These are phyloP conservation scores for Sebastes steindachneri DNA, from an alignment of 2,797 vertebrate genomes.

Conservation along the genomic window DNA sequence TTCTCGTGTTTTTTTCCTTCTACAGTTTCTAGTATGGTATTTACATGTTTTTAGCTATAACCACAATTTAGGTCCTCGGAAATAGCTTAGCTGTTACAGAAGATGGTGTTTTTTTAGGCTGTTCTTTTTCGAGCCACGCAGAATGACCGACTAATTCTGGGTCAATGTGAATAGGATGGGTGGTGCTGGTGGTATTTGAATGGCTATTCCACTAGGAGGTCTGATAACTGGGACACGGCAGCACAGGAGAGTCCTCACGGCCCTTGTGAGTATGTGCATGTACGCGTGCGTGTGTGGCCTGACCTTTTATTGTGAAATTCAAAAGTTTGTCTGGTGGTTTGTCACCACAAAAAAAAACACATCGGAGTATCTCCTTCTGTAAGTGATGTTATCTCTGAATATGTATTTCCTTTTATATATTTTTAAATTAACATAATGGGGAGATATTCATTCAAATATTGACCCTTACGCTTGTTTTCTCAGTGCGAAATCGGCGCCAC, in stretches of 20 bases:
- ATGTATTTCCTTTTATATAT: background rate
- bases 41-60: background rate
- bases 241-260: conserved; percentile 40
- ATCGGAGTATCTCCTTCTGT: background rate
- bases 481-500: conserved; percentile 9
- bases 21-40: background rate
- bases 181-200: conserved; percentile 49
- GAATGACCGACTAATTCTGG: conserved; percentile 74
- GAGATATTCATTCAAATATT: conserved; percentile 26
- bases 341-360: background rate
- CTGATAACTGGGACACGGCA: conserved; percentile 69
- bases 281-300: background rate
- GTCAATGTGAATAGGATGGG: conserved; percentile 72
- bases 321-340: background rate
- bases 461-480: conserved; percentile 14
- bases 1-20: background rate
- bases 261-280: background rate
- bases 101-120: conserved; percentile 1
- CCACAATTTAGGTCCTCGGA: background rate
- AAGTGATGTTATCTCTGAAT: background rate
- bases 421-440: conserved; percentile 21
- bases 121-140: conserved; percentile 52
- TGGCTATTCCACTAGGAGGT: conserved; percentile 44
- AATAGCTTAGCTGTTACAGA: background rate
- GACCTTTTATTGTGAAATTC: conserved; percentile 7